phyloP scores from a whole-genome alignment of 2,888 invertebrate species.

The Labia minor region DNA sequence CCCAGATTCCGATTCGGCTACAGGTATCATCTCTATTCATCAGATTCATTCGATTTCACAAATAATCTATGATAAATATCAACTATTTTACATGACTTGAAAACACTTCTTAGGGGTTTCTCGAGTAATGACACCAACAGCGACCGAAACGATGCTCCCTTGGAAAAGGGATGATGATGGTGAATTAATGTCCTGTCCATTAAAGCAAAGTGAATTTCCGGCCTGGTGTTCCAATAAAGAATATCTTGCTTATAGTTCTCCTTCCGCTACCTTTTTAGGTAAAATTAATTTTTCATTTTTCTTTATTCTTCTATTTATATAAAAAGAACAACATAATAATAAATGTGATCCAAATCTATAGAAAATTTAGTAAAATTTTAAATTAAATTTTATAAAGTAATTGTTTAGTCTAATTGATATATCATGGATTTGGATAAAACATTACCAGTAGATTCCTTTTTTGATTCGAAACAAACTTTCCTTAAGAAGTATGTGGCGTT shows the following conservation, averaged over 20 bases:
- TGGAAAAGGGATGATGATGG: conserved; percentile 81
- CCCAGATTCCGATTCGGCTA: conserved; percentile 28
- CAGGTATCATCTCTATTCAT: conserved; percentile 29
- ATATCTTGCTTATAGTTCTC: conserved; percentile 82
- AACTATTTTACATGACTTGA: no score
- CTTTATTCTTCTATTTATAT: background rate
- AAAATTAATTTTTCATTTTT: conserved; percentile 31
- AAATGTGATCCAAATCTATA: no score
- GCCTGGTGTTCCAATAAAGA: conserved; percentile 93
- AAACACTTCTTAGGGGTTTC: conserved; percentile 46
- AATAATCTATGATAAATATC: conserved; percentile 31
- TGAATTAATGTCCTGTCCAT: conserved; percentile 50
- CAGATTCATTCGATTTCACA: conserved; percentile 34
- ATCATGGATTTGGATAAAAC: no score
- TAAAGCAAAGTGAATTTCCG: conserved; percentile 80
- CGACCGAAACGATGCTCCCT: conserved; percentile 80
- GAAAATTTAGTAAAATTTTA: no score
- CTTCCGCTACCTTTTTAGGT: conserved; percentile 85
- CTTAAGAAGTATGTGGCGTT: no score
- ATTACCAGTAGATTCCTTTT: no score
- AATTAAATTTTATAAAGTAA: no score
- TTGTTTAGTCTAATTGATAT: no score
- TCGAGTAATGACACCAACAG: conserved; percentile 74
- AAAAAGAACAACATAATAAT: no score
- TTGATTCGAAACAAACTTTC: no score